These are phyloP conservation scores for Parapsyche elsis DNA, from an alignment of 1,140 invertebrate genomes.

Conservation along the genomic window DNA sequence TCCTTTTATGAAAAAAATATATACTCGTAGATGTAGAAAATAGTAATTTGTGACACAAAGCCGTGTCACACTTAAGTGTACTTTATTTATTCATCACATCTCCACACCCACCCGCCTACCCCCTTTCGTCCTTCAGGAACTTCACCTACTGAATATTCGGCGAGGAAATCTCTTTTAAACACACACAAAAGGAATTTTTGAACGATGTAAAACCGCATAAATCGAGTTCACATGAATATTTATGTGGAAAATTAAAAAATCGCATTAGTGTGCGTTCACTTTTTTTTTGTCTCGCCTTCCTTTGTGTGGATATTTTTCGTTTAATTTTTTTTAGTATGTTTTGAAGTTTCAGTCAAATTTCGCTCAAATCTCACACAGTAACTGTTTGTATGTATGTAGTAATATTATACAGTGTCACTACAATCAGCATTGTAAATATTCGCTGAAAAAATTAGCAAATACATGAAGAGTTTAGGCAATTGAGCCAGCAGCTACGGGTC, in stretches of 20 bases:
- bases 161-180: conserved; percentile 1
- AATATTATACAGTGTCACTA: too few species aligned
- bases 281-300: not conserved
- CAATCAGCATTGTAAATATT: too few species aligned
- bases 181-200: not conserved
- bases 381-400: too few species aligned
- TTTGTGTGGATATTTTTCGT: not conserved
- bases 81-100: conserved; percentile 1
- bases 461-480: too few species aligned
- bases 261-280: too few species aligned
- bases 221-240: not conserved
- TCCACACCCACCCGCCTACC: not conserved
- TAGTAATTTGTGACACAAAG: not conserved
- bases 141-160: conserved; percentile 10
- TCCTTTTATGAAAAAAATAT: not conserved
- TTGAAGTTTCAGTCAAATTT: too few species aligned
- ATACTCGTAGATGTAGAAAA: not conserved
- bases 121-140: not conserved
- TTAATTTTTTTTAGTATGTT: not conserved
- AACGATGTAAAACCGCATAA: not conserved
- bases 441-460: too few species aligned
- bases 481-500: too few species aligned
- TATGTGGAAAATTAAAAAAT: not conserved
- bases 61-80: conserved; percentile 4
- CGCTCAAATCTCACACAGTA: too few species aligned